Base-by-base conservation (phyloP, 2,797 vertebrate species). In the Chiloscyllium punctatum region DNA sequence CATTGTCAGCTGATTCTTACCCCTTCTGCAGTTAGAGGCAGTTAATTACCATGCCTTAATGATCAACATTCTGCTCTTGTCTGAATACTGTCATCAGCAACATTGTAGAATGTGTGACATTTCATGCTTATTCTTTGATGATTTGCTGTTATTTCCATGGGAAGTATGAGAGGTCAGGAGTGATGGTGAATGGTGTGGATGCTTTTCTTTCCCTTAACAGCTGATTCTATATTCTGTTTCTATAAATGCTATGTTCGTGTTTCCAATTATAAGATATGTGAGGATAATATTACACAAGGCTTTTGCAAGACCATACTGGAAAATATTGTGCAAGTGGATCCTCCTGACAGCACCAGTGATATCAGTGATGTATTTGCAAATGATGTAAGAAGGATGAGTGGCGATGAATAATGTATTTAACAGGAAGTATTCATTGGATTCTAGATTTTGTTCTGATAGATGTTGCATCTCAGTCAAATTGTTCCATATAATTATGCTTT, bases 1-100 rank as follows among this genome's bases (percentile, higher is more conserved):
- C 91, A 71, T 30, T 62, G 37, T 94, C 91, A 94, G 69, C 69
- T 74, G 27, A 94, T 71, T 94, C 94, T 72, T 92, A 66, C 74
- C 94, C 23, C 48, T 94, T 94, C 69, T 51, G 90, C 62, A 9
- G 62, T 92, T 92, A 68, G n/a, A 94, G 25, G 9, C 42, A 53
- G 1, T 74, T 94, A 27, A 94, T 94, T 94, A 18, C 42, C 68
- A 18, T 94, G 69, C 42, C 2, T 74, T 72, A 53, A 94, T 53
- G 71, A 94, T 74, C 27, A 94, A 42, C 23, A 53, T 74, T 94
- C 69, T 48, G 42, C 13, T 37, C 25, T 27, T 71, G 90, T 23
- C 71, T 51, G 27, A 51, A 71, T 94, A 51, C 69, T 72, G 51
- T 94, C 23, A 94, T 94, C 94, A 94, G 42, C 69, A 53, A 74